Evolutionary conservation across 1,140 invertebrate genomes (phyloP), one percentile per base, ranked within the genome.

Genomic region (Diploscapter pachys): DNA sequence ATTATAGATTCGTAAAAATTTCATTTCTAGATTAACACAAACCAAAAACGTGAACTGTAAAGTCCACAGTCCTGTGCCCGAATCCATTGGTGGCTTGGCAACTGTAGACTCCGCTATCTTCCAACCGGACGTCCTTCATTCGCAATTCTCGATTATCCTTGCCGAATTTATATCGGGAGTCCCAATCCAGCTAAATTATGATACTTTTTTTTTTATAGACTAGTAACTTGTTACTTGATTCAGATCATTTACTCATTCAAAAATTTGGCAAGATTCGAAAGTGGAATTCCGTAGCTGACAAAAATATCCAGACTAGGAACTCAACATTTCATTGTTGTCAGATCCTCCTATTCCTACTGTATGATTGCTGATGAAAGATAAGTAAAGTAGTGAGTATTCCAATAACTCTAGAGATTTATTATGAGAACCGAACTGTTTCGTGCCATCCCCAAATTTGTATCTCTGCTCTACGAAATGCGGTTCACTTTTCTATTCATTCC

Each of bases 1-100:
- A 68, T 8, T 31, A 31, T 31, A 31, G 1, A 31, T 31, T 31
- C 13, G 5, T 48, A 6, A 53, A 68, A 6, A 53, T 68, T 9
- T 1, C 8, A 9, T 65, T 68, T 52, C 52, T 31, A 31, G 31
- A 31, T 31, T 49, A 52, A 11, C 3, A 4, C 49, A 48, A 65
- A 76, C 75, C 77, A 68, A 67, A 79, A 8, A 78, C 77, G 11
- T 76, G 77, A 9, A 78, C 67, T 31, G 57, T 77, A 56, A 78
- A 78, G n/a, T 78, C 68, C 13, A 72, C 67, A 5, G 69, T 69
- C 57, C 56, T 70, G 54, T 78, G 75, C 9, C 77, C 77, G 31
- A 78, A 78, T 9, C 77, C 77, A 52, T 78, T 78, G 63, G 71
- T 77, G 11, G 74, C 77, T 63, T 76, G 69, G 55, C 77, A 78